Evolutionary conservation across 2,888 invertebrate species (phyloP).

Genomic region (Diaperis boleti): DNA sequence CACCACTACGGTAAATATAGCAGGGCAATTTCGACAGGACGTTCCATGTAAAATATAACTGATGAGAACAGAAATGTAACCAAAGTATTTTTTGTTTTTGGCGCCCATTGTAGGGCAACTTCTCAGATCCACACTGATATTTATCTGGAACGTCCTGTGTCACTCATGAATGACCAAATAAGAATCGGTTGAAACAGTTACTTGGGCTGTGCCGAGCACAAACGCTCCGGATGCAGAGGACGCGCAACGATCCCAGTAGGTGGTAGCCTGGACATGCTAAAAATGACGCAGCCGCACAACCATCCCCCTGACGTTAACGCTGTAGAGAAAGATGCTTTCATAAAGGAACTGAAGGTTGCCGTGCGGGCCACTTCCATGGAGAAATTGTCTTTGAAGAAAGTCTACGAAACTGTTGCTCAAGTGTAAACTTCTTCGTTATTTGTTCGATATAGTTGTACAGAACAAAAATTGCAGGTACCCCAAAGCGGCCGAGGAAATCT

Average conservation of each 20-base stretch:
- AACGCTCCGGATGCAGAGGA: slow-evolving; percentile 58
- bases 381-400: slow-evolving; percentile 54
- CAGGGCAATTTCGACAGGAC: not conserved
- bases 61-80: not conserved
- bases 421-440: slow-evolving; percentile 51
- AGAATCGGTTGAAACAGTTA: no score
- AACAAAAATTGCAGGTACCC: slow-evolving; percentile 57
- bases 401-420: slow-evolving; percentile 58
- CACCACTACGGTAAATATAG: slow-evolving; percentile 60
- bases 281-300: slow-evolving; percentile 58
- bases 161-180: no score
- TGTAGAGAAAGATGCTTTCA: slow-evolving; percentile 56
- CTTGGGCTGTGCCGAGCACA: slow-evolving; percentile 59
- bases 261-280: slow-evolving; percentile 51
- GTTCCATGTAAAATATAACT: not conserved
- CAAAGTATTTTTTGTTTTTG: no score
- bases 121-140: no score
- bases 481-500: slow-evolving; percentile 55
- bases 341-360: slow-evolving; percentile 55
- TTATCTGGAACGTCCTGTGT: not conserved
- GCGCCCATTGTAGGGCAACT: no score
- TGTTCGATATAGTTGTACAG: not conserved
- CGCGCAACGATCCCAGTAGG: slow-evolving; percentile 59
- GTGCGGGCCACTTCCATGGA: slow-evolving; percentile 47
- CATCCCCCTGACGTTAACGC: slow-evolving; percentile 59